A percentile compares a stretch with the other conserved stretches of the same genome.
Conservation (phyloP, 2,113 vertebrate species). For the Crotophaga sulcirostris region DNA sequence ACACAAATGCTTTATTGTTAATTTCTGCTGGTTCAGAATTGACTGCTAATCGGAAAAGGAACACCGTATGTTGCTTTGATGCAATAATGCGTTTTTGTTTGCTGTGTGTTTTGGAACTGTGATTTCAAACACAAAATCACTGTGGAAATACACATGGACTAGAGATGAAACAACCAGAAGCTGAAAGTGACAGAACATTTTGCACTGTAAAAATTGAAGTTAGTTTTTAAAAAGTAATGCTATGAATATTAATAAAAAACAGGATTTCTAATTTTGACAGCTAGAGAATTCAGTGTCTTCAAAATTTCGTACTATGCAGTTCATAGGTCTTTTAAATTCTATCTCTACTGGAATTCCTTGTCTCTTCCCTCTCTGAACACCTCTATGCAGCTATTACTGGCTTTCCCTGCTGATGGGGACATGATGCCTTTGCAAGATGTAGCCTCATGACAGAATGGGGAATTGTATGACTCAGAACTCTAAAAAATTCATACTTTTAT, state of each 20-base stretch:
- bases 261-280: background rate
- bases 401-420: background rate
- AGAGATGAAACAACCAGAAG: background rate
- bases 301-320: background rate
- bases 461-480: background rate
- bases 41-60: background rate
- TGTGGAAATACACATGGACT: background rate
- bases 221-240: background rate
- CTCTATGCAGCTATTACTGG: rapidly evolving
- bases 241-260: background rate
- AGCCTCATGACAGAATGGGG: background rate
- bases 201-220: background rate
- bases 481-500: background rate
- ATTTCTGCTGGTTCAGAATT: background rate
- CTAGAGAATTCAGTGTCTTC: background rate
- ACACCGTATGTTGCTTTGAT: background rate
- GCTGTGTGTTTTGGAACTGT: background rate
- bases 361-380: background rate
- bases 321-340: background rate
- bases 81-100: background rate
- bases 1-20: rapidly evolving
- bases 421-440: background rate
- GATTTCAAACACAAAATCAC: background rate
- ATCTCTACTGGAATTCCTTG: background rate
- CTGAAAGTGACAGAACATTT: background rate